Conservation (phyloP, 2,888 invertebrate genomes). For the Ferrisia virgata region DNA sequence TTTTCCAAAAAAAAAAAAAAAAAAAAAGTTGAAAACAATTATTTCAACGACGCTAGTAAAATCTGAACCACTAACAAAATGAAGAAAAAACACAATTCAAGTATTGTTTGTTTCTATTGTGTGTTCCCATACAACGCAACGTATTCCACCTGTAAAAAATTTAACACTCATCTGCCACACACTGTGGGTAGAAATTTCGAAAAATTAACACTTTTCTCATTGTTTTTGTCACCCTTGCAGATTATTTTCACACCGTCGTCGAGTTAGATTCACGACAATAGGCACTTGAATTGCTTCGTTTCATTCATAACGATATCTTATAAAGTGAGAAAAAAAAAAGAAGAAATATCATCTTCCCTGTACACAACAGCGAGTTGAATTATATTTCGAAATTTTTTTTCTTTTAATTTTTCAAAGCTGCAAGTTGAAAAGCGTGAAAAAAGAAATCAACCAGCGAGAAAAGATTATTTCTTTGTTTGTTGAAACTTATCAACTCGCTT, state of each 20-base stretch:
- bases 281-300: background rate
- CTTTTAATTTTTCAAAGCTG: background rate
- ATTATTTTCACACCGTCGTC: background rate
- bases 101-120: background rate
- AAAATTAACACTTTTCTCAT: background rate
- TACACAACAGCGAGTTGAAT: background rate
- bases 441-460: background rate
- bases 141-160: background rate
- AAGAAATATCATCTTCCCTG: background rate
- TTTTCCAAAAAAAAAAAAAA: no score
- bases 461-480: background rate
- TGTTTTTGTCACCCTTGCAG: background rate
- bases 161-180: background rate
- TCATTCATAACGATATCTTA: background rate
- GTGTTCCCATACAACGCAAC: no score
- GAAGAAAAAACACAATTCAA: background rate
- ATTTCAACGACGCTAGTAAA: background rate
- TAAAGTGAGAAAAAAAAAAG: background rate
- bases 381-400: background rate
- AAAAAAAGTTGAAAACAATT: background rate
- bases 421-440: background rate
- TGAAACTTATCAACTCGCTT: background rate
- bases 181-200: background rate
- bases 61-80: background rate
- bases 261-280: background rate